A percentile compares a stretch with the other conserved stretches of the same genome.
phyloP scores from a whole-genome alignment of 2,113 vertebrate species.

The Corythornis cristatus region DNA sequence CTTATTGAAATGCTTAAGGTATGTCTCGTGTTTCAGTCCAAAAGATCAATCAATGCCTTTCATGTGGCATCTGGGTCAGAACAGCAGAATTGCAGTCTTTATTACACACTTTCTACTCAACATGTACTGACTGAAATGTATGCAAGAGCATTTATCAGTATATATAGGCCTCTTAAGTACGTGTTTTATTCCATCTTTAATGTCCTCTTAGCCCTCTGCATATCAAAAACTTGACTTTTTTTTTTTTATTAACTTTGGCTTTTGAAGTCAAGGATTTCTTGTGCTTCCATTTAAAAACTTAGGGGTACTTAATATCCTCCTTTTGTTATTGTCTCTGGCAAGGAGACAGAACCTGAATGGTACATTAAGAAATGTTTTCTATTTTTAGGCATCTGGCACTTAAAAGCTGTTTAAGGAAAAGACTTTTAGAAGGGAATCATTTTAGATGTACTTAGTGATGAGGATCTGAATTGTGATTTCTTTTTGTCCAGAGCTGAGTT shows the following conservation, averaged over 20 bases:
- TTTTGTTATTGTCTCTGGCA: not conserved
- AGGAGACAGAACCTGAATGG: not conserved
- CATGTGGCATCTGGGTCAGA: not conserved
- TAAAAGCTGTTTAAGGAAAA: not conserved
- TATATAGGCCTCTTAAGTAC: not conserved
- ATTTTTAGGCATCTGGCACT: not conserved
- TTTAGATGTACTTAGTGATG: not conserved
- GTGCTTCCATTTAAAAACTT: not conserved
- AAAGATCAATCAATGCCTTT: not conserved
- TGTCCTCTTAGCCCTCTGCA: not conserved
- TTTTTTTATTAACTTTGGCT: not conserved
- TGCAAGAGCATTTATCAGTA: not conserved
- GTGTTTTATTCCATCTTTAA: not conserved
- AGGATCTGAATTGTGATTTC: not conserved
- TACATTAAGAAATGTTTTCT: not conserved
- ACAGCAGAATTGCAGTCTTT: not conserved
- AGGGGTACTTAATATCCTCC: not conserved
- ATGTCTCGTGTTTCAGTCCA: not conserved
- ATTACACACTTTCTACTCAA: not conserved
- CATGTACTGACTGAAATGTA: not conserved
- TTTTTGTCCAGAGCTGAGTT: slow-evolving; percentile 88
- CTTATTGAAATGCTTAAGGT: not conserved
- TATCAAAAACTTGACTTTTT: not conserved
- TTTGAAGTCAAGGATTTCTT: not conserved
- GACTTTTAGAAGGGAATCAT: not conserved